These are phyloP conservation scores for Anthonomus grandis DNA, from an alignment of 1,140 invertebrate species.

Conservation along the genomic window DNA sequence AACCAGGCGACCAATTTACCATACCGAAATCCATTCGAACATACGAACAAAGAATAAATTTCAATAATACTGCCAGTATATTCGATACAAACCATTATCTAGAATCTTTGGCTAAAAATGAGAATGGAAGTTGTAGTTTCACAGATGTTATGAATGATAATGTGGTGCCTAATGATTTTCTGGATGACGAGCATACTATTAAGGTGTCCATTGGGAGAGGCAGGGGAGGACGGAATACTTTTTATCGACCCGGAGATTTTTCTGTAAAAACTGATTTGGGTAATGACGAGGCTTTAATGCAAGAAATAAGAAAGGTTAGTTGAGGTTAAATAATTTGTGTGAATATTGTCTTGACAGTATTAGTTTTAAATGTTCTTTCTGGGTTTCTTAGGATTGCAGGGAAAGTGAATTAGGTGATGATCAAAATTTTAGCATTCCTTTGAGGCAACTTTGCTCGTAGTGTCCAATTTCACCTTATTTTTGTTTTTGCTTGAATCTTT, in stretches of 20 bases:
- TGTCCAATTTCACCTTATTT: too few species aligned
- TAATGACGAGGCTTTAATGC: background rate
- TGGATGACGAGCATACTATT: background rate
- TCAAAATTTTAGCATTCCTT: too few species aligned
- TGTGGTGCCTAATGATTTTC: background rate
- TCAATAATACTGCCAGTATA: conserved; percentile 6
- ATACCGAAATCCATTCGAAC: conserved; percentile 1
- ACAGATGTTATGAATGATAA: background rate
- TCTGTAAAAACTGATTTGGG: background rate
- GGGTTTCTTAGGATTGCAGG: too few species aligned
- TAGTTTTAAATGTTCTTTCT: too few species aligned
- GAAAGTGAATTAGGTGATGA: too few species aligned
- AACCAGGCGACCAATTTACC: background rate
- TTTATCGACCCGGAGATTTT: background rate
- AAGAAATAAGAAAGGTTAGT: background rate
- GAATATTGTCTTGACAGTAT: too few species aligned
- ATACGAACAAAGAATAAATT: conserved; percentile 1
- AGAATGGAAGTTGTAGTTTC: background rate
- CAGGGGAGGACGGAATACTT: conserved; percentile 1
- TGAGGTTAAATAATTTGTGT: too few species aligned
- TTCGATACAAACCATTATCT: conserved; percentile 5
- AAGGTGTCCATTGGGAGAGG: conserved; percentile 6
- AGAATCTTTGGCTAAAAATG: background rate
- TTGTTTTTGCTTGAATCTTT: too few species aligned
- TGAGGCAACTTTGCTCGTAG: too few species aligned